Base-by-base conservation (phyloP, 2,888 invertebrate genomes). In the Agriopis marginaria region DNA sequence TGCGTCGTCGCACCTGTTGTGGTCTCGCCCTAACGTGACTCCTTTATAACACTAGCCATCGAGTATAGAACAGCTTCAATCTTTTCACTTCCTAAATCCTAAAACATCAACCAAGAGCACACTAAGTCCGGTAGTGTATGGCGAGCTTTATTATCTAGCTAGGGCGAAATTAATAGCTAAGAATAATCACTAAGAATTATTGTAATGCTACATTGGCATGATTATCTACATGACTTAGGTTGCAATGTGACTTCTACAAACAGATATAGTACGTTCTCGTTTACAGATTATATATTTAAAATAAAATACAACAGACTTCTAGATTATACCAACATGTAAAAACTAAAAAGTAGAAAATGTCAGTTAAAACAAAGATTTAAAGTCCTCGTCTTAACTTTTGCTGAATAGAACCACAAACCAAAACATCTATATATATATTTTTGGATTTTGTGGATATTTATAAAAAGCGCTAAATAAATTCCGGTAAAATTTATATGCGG, bases 151-250 rank as follows among this genome's bases (percentile, higher is more conserved):
- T 68, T 64, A 65, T 54, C 73, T 79, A 82, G 75, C 71, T 76
- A 74, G 74, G 68, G 78, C 79, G 74, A 81, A 82, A 78, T 75
- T 60, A 81, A 79, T 74, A 58, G 62, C 79, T 81, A 82, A 77
- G 79, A 65, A 53, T 64, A 42, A 61, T 67, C 72, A 74, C 81
- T 83, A 85, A 75, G 76, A 84, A 80, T 81, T 79, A 80, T 81
- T 79, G 78, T 83, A 81, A 79, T 73, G 77, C 77, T 85, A 83
- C 59, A 75, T 72, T 75, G 79, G 79, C 78, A 44, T 82, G n/a
- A n/a, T n/a, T n/a, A 84, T 82, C 84, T 86, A 85, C 78, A 81
- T 66, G 70, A 68, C 70, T 17, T 17, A 7, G 60, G 70, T 66
- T 75, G 72, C 75, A 76, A 67, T 78, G 75, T 77, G 75, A 70